phyloP scores from a whole-genome alignment of 2,113 vertebrate genomes.

The Pimephales promelas region DNA sequence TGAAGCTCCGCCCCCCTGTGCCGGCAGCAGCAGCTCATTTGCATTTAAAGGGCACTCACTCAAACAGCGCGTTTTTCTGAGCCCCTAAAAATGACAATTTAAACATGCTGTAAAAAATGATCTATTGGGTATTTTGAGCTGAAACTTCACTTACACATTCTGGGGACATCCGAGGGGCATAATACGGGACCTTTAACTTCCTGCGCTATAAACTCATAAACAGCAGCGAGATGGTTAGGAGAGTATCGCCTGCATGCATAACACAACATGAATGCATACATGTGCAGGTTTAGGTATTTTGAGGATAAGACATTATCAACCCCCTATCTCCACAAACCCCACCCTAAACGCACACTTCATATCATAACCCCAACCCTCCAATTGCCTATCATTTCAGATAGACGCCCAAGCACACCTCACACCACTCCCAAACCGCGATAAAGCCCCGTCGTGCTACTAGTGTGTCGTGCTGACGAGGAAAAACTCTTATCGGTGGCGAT shows the following conservation, averaged over 20 bases:
- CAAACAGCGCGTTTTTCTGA: too few species aligned
- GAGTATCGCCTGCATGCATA: neutral
- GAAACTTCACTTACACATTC: too few species aligned
- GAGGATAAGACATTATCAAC: neutral
- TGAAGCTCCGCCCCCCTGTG: too few species aligned
- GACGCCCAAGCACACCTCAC: slow-evolving; percentile 42
- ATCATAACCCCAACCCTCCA: slow-evolving; percentile 18
- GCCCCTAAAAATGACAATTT: too few species aligned
- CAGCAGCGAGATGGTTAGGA: neutral
- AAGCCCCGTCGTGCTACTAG: slow-evolving; percentile 30
- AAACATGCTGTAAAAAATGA: too few species aligned
- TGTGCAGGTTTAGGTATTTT: neutral
- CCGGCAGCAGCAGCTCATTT: too few species aligned
- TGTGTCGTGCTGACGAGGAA: slow-evolving; percentile 64
- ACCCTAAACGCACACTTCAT: neutral
- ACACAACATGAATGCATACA: neutral
- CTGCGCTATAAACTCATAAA: slow-evolving; percentile 10
- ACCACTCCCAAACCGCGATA: slow-evolving; percentile 43
- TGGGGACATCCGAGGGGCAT: too few species aligned
- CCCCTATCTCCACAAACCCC: neutral
- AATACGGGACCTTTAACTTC: slow-evolving; percentile 4
- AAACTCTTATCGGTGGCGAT: slow-evolving; percentile 69
- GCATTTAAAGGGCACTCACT: too few species aligned
- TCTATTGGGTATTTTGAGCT: too few species aligned
- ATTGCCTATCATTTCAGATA: slow-evolving; percentile 46